Conservation (phyloP, 2,797 vertebrate species). For the Rhinogobio ventralis region DNA sequence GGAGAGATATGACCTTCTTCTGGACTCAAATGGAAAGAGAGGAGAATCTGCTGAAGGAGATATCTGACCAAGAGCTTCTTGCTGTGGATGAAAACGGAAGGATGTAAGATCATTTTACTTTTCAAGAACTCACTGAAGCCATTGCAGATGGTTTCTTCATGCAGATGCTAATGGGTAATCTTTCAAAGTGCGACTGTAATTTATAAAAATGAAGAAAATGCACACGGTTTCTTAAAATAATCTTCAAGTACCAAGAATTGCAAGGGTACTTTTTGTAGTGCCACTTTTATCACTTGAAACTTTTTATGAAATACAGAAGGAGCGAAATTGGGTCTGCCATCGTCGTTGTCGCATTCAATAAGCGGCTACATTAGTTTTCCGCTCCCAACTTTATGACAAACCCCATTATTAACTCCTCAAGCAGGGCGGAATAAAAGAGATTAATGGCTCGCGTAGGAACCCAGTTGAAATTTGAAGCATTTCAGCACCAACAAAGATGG, state of each 20-base stretch:
- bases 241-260: neutral
- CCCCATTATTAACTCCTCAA: slow-evolving; percentile 42
- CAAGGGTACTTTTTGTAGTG: slow-evolving; percentile 17
- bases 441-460: slow-evolving; percentile 19
- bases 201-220: slow-evolving; percentile 38
- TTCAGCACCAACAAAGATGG: neutral
- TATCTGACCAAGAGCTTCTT: slow-evolving; percentile 74
- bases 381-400: slow-evolving; percentile 38
- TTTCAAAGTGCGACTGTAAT: slow-evolving; percentile 26
- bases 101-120: slow-evolving; percentile 67
- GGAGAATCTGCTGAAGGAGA: slow-evolving; percentile 68
- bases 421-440: slow-evolving; percentile 33
- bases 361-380: slow-evolving; percentile 18
- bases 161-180: slow-evolving; percentile 28
- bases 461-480: slow-evolving; percentile 16
- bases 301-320: slow-evolving; percentile 36
- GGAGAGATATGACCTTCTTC: slow-evolving; percentile 75
- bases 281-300: slow-evolving; percentile 37
- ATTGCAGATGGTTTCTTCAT: slow-evolving; percentile 44
- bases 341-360: slow-evolving; percentile 18
- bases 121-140: slow-evolving; percentile 20
- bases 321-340: slow-evolving; percentile 32
- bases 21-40: slow-evolving; percentile 81
- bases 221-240: slow-evolving; percentile 26
- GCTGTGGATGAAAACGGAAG: slow-evolving; percentile 72